Evolutionary conservation across 2,888 invertebrate genomes (phyloP), one percentile per base, ranked within the genome.

Genomic region (Camptogramma bilineatum): DNA sequence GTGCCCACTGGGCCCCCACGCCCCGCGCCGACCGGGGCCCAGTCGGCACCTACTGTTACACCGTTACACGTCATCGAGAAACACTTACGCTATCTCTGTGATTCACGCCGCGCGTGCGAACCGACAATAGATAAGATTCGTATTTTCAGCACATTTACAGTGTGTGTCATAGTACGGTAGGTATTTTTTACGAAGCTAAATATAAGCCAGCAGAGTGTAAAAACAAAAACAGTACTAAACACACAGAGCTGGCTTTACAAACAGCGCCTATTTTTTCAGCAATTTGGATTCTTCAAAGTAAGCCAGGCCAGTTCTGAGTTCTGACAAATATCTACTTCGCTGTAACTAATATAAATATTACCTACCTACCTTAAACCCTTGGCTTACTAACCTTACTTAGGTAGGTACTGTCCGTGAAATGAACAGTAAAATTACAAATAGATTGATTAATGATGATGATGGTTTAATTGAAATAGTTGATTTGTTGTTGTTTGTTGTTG

Each of bases 71-170:
- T 56, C 16, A 48, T 50, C 56, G 21, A 47, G 31, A 56, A 18
- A 34, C 17, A 44, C 44, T 39, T 24, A 48, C 19, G 48, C 16
- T n/a, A 56, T 56, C 47, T 48, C 8, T 34, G n/a, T 55, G 55
- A 55, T 13, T 54, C 31, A 18, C 13, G 34, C 16, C 39, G 31
- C 56, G n/a, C 8, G 39, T 24, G 56, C n/a, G 48, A 31, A 21
- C 48, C 19, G 55, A 55, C 18, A 28, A 44, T 24, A 55, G 28
- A 55, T 55, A 46, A 34, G n/a, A 18, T 46, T 46, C 28, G 7
- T 44, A 18, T 28, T 28, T 46, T 54, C 46, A 44, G 54, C 44
- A 46, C 44, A 5, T 18, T 54, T 18, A 4, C 21, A 13, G 19
- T 5, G 13, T 44, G 17, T 8, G 16, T 44, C 34, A 39, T 39